phyloP scores from a whole-genome alignment of 1,140 invertebrate genomes.

The Lordiphosa clarofinis region DNA sequence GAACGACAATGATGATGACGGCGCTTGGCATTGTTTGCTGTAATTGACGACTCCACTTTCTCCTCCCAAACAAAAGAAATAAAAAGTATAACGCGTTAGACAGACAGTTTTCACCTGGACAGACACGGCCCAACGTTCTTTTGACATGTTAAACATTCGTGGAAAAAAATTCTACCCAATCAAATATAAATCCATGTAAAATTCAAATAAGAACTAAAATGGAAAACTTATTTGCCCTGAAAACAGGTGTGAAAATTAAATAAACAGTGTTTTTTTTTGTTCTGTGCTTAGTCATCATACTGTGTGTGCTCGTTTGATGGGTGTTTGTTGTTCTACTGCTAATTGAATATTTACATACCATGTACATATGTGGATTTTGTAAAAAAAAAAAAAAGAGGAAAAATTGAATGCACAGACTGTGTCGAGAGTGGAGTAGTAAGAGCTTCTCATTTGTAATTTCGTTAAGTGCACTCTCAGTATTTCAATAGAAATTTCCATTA shows the following conservation, averaged over 20 bases:
- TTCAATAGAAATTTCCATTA: slow-evolving; percentile 13
- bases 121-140: slow-evolving; percentile 33
- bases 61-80: slow-evolving; percentile 2
- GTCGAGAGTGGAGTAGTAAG: background rate
- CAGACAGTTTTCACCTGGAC: slow-evolving; percentile 38
- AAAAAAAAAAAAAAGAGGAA: background rate
- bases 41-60: slow-evolving; percentile 38
- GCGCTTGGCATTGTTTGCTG: slow-evolving; percentile 41
- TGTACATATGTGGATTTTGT: background rate
- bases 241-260: slow-evolving; percentile 59
- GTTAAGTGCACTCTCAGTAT: slow-evolving; percentile 14
- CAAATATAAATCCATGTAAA: slow-evolving; percentile 60
- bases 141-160: slow-evolving; percentile 65
- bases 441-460: slow-evolving; percentile 22
- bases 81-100: slow-evolving; percentile 34
- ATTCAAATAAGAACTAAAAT: slow-evolving; percentile 61
- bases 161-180: slow-evolving; percentile 22
- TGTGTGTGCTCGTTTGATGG: slow-evolving; percentile 18
- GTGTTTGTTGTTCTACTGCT: slow-evolving; percentile 24
- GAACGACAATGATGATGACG: slow-evolving; percentile 23
- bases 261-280: slow-evolving; percentile 30
- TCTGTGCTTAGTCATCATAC: slow-evolving; percentile 1
- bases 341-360: slow-evolving; percentile 48
- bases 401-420: background rate
- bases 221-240: slow-evolving; percentile 44